These are phyloP conservation scores for Bacillus rossius DNA, from an alignment of 1,140 invertebrate genomes.

Conservation along the genomic window DNA sequence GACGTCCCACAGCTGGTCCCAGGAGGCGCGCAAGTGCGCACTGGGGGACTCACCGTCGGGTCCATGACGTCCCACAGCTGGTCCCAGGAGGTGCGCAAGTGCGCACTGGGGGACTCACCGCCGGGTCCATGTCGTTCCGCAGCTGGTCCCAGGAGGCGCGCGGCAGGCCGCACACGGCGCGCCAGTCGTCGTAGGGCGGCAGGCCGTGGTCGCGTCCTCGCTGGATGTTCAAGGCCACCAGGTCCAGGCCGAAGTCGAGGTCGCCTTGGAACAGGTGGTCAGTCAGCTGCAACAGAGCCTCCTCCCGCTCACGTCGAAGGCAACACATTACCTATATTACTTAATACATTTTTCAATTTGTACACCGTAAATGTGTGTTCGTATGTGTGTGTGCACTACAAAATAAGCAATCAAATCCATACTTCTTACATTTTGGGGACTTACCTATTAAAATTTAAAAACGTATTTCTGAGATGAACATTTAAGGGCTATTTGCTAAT, in stretches of 20 bases:
- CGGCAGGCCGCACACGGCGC: constrained; percentile 54
- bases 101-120: no score
- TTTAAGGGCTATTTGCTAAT: background rate
- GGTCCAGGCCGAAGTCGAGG: constrained; percentile 52
- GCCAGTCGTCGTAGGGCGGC: constrained; percentile 60
- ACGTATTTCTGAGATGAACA: background rate
- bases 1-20: no score
- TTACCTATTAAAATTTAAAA: background rate
- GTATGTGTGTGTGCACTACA: background rate
- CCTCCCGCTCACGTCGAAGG: no score
- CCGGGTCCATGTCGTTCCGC: constrained; percentile 47
- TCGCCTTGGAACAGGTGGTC: constrained; percentile 52
- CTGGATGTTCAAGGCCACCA: constrained; percentile 65
- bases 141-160: constrained; percentile 50
- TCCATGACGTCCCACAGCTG: no score
- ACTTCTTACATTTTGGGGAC: background rate
- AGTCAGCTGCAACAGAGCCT: constrained; percentile 45
- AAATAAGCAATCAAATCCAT: background rate
- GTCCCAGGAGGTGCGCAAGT: no score
- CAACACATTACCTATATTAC: background rate
- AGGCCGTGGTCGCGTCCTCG: constrained; percentile 63
- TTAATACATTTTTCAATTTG: no score
- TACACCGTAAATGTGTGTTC: background rate
- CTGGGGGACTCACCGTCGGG: no score
- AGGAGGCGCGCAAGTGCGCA: no score